Evolutionary conservation across 2,797 vertebrate genomes (phyloP), one percentile per base, ranked within the genome.

Genomic region (Enteromius afrohamiltoni): DNA sequence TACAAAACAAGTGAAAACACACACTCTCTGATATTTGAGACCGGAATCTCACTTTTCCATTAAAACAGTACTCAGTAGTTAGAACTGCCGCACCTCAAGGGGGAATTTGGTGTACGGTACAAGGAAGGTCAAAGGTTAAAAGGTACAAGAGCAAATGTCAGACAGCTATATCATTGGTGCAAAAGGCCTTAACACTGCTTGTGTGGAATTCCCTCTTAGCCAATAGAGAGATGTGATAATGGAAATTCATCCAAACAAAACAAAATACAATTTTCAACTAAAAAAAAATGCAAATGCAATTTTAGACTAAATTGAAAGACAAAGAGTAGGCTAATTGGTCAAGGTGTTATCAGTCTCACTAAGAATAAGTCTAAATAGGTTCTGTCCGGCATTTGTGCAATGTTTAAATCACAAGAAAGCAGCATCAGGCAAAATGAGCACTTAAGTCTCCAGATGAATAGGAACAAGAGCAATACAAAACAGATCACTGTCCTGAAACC

Each of bases 51-150:
- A 29, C 16, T 83, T 51, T 65, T 58, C 64, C 40, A 65, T 9
- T 21, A 31, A 67, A 67, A 21, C 1, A 5, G 21, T 10, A 31
- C 42, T 65, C 21, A 51, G 29, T 45, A 29, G 60, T 76, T 62
- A 77, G 19, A 16, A 1, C 65, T 26, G 74, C 65, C 67, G 16
- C 74, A 70, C 75, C 75, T 83, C 34, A 26, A 10, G 53, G 51
- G 82, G 82, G 82, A 70, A 71, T 83, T 78, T 83, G 65, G 65
- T 78, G 75, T 45, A 51, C 37, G 19, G 23, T 26, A 45, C 26
- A 11, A 51, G 19, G 26, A 11, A 26, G 45, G 70, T 37, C 60
- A 83, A 83, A 68, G 73, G 29, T 68, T 77, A 45, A 29, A 83
- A 83, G 62, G 73, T 42, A 13, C 6, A 31, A 62, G 65, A 31